Base-by-base conservation (phyloP, 1,140 invertebrate species). In the Drosophila lacteicornis region DNA sequence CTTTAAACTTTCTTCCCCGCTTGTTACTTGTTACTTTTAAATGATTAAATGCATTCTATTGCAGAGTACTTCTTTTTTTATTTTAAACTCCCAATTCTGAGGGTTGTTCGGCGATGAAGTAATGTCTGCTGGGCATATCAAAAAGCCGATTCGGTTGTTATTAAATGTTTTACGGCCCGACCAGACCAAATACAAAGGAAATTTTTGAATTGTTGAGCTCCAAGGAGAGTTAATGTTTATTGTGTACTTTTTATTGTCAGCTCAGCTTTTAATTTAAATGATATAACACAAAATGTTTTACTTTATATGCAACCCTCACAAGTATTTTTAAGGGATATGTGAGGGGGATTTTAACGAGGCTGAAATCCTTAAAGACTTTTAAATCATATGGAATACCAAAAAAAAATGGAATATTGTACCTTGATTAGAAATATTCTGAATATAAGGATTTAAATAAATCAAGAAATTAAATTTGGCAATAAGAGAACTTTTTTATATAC, bases 191-290 rank as follows among this genome's bases (percentile, higher is more conserved):
- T 17, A 69, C 66, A 70, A 73, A 22, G 68, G 67, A 51, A 13
- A 73, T 62, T 79, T 84, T 82, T 79, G 66, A 78, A 81, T 88
- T 83, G 77, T 79, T 53, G 62, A 75, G 56, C 69, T 53, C 74
- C 58, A 62, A 79, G 57, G 67, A 65, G 62, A 57, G 63, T 71
- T 78, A 78, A 79, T 78, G 75, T 78, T 78, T 70, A 56, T 61
- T 62, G 71, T 65, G 46, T 77, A 53, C 62, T 66, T 88, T 90
- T 88, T 88, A 88, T 90, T 90, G 86, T 85, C 81, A 81, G 85
- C 79, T 79, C 38, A 51, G 85, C 85, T 79, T 88, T 88, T 88
- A 88, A 88, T 88, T 88, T 88, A 88, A 88, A 88, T 88, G 85
- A 87, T 80, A 87, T 74, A 80, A 69, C 61, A 73, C 70, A 60